phyloP scores from a whole-genome alignment of 2,797 vertebrate genomes.

The Taeniopygia guttata region DNA sequence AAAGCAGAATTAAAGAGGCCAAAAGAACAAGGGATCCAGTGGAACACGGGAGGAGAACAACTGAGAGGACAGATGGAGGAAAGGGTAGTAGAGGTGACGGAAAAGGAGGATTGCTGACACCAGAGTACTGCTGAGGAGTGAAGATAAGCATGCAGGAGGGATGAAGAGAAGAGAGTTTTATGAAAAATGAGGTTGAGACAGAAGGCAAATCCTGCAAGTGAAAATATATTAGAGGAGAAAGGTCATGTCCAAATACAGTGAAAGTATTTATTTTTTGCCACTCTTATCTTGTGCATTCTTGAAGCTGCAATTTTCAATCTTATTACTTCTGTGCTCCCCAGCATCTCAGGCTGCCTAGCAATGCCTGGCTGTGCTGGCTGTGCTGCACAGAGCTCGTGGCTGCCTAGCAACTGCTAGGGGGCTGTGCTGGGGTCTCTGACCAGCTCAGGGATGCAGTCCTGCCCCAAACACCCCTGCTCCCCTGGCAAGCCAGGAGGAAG shows the following conservation, averaged over 20 bases:
- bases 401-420: conserved; percentile 64
- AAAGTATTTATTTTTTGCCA: conserved; percentile 27
- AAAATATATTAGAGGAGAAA: conserved; percentile 40
- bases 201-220: conserved; percentile 20
- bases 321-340: conserved; percentile 29
- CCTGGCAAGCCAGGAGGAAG: neutral
- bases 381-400: neutral
- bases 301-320: conserved; percentile 24
- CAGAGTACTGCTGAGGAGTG: neutral
- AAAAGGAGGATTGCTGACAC: neutral
- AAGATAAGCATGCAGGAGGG: neutral
- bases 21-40: neutral
- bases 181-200: conserved; percentile 13
- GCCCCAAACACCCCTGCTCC: neutral
- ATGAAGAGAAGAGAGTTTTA: neutral
- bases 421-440: neutral
- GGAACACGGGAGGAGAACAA: neutral
- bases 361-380: conserved; percentile 16
- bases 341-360: conserved; percentile 58
- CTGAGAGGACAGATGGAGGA: neutral
- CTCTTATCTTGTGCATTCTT: conserved; percentile 13
- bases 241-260: conserved; percentile 31
- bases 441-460: neutral
- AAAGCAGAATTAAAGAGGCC: neutral
- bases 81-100: neutral